A percentile compares a stretch with the other conserved stretches of the same genome.
Conservation (phyloP, 1,140 invertebrate species). For the Drosophila virilis region DNA sequence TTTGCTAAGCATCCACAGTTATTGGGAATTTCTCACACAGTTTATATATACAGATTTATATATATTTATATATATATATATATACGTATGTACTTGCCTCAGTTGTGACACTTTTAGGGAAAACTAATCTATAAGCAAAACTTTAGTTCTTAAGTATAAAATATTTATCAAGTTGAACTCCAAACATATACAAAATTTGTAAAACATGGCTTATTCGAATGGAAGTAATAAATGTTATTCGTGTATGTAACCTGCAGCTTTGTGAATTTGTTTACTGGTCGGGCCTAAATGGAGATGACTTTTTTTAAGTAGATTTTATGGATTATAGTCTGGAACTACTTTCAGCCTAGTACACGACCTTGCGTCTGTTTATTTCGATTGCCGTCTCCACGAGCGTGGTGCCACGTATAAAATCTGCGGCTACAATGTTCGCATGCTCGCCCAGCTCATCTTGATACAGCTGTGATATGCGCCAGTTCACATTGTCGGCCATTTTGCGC, state of each 20-base stretch:
- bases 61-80: constrained; percentile 23
- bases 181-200: constrained; percentile 11
- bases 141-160: constrained; percentile 26
- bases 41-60: constrained; percentile 19
- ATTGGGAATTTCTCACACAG: constrained; percentile 14
- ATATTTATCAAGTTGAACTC: constrained; percentile 22
- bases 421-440: constrained; percentile 86
- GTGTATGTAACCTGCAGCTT: constrained; percentile 11
- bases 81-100: constrained; percentile 24
- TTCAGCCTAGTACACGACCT: constrained; percentile 21
- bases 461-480: constrained; percentile 86
- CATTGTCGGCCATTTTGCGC: constrained; percentile 86
- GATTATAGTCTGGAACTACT: background rate
- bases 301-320: too few species aligned
- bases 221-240: constrained; percentile 46
- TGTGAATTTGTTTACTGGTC: constrained; percentile 2
- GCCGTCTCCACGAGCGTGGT: constrained; percentile 87
- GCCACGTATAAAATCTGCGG: constrained; percentile 87
- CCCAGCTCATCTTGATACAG: constrained; percentile 86
- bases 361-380: constrained; percentile 85
- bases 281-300: too few species aligned
- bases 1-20: constrained; percentile 24
- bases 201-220: constrained; percentile 28
- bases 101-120: constrained; percentile 74
- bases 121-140: constrained; percentile 44